These are phyloP conservation scores for Drosophila melanocephala DNA, from an alignment of 2,888 invertebrate species.

Conservation along the genomic window DNA sequence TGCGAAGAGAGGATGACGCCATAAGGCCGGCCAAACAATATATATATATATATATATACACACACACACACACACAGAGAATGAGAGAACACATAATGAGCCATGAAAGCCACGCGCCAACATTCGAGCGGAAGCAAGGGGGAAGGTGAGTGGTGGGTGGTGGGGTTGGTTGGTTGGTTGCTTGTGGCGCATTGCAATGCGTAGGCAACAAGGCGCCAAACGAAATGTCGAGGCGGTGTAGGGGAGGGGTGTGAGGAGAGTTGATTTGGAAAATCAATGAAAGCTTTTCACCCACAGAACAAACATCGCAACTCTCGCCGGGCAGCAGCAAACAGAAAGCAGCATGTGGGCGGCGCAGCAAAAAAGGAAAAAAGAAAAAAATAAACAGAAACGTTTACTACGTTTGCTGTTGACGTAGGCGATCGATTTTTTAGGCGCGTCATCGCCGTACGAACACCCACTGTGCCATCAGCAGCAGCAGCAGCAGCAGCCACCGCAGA, in stretches of 20 bases:
- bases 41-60: neutral
- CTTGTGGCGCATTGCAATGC: slow-evolving; percentile 29
- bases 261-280: slow-evolving; percentile 62
- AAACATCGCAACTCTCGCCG: slow-evolving; percentile 15
- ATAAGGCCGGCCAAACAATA: slow-evolving; percentile 39
- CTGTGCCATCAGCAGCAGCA: slow-evolving; percentile 18
- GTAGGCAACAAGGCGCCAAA: slow-evolving; percentile 58
- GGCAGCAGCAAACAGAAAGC: neutral
- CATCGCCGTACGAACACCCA: slow-evolving; percentile 33
- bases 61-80: neutral
- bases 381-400: slow-evolving; percentile 57
- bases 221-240: slow-evolving; percentile 24
- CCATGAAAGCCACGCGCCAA: slow-evolving; percentile 75
- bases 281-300: slow-evolving; percentile 41
- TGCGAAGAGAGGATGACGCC: slow-evolving; percentile 70
- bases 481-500: slow-evolving; percentile 20
- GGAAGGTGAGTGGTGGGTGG: neutral
- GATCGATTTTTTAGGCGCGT: slow-evolving; percentile 71
- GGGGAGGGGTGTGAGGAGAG: neutral
- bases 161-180: neutral
- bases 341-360: slow-evolving; percentile 38
- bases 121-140: slow-evolving; percentile 1
- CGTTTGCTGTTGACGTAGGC: slow-evolving; percentile 77
- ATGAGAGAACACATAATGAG: slow-evolving; percentile 52
- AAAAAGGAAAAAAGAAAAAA: neutral